Base-by-base conservation (phyloP, 64 coral and sea anemone species). In the Acropora yongei region DNA sequence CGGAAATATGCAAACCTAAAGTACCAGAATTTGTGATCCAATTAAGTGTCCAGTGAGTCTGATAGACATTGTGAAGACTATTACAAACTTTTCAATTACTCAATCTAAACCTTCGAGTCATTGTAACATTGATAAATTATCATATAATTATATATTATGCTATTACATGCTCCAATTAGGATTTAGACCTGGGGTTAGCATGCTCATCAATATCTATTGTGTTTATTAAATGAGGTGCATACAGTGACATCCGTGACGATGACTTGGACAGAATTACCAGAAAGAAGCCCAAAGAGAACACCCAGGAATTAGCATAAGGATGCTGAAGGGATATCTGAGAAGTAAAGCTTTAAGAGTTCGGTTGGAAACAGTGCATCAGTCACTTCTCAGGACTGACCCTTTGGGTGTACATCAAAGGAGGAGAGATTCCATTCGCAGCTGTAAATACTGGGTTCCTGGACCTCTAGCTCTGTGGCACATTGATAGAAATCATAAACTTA, bases 381-480 rank as follows among this genome's bases (percentile, higher is more conserved):
- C 86, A 10, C 79, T 94, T 44, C 19, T 94, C 11, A 88, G 68
- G 45, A 94, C 92, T 60, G 92, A 94, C 77, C 86, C 86, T 75
- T 65, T 47, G 30, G 86, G 86, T 94, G 92, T 94, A 47, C 84
- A 94, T 55, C 86, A 88, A 76, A 94, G 69, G 47, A 89, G 92
- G 92, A 94, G 92, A 94, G 78, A 82, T 18, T 94, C 86, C 1
- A 94, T 94, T 77, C 67, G 79, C 10, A 57, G 84, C 13, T 49
- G 78, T 17, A 63, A 75, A 49, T 82, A 94, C 8, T 77, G 72
- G 39, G 86, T 94, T 19, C 51, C 86, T 76, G 78, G 86, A 9
- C 92, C 92, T 16, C 78, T 94, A 19, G 92, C 92, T 72, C 49
- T 93, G 1, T 93, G 91, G 91, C 91, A 93, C 40, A 88, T 88